Percentiles rank a stretch among this genome's conserved stretches.
Conservation (phyloP, 2,888 invertebrate species). For the Stenotaenia linearis region DNA sequence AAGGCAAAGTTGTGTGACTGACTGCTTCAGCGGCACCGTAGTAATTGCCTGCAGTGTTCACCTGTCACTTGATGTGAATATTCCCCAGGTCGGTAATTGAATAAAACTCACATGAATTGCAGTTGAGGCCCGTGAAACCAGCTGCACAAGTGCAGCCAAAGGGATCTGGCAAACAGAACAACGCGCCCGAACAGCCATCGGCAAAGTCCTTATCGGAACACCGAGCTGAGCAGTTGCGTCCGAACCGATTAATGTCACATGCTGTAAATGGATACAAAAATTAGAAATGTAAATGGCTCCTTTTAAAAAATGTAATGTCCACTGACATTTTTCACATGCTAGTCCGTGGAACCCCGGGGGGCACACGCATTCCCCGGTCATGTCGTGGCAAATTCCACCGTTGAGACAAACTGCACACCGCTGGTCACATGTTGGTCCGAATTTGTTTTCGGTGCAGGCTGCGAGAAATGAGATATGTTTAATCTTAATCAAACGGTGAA, state of each 20-base stretch:
- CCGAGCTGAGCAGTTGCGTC: conserved; percentile 36
- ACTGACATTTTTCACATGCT: conserved; percentile 34
- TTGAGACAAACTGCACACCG: conserved; percentile 34
- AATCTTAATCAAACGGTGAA: not conserved
- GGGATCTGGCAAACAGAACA: conserved; percentile 38
- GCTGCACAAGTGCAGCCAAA: conserved; percentile 39
- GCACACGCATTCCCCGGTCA: conserved; percentile 36
- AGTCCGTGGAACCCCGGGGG: conserved; percentile 36
- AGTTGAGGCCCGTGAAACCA: conserved; percentile 37
- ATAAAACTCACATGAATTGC: conserved; percentile 37
- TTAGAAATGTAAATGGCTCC: not conserved
- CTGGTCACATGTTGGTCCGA: conserved; percentile 29
- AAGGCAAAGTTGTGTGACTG: not conserved
- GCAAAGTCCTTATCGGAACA: conserved; percentile 36
- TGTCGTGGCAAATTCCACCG: conserved; percentile 37
- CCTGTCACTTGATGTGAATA: not conserved
- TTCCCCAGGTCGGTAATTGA: conserved; percentile 4
- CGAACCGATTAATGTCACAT: conserved; percentile 38
- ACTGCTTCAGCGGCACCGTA: not conserved
- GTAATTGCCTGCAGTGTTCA: conserved; percentile 1
- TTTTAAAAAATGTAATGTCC: not conserved
- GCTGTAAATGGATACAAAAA: conserved; percentile 31
- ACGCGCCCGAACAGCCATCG: conserved; percentile 35
- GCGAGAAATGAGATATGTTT: not conserved
- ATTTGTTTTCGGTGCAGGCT: conserved; percentile 34